Percentiles rank a stretch among this genome's conserved stretches.
These are phyloP conservation scores for Bubalus kerabau DNA, from an alignment of 2,113 vertebrate genomes.

Conservation along the genomic window DNA sequence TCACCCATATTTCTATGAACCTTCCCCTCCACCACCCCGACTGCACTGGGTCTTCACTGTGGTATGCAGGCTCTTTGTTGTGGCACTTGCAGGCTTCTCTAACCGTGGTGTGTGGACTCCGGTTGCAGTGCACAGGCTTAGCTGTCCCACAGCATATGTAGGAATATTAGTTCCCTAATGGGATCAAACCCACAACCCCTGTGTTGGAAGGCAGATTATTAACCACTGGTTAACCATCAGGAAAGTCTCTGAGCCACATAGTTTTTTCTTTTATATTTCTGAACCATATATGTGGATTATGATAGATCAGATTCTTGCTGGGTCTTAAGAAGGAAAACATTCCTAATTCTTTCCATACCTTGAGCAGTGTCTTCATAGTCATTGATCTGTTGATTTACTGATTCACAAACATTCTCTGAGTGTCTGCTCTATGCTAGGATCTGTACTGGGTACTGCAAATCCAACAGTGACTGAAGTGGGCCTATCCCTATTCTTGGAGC, in stretches of 20 bases:
- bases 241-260: background rate
- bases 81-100: background rate
- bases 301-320: background rate
- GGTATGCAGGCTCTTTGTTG: background rate
- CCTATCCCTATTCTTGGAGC: background rate
- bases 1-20: background rate
- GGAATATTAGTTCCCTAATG: background rate
- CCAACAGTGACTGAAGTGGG: background rate
- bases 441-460: background rate
- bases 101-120: background rate
- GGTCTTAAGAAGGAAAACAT: background rate
- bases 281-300: background rate
- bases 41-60: background rate
- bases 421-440: background rate
- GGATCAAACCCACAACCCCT: background rate
- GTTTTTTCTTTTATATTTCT: background rate
- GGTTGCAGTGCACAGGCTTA: background rate
- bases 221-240: background rate
- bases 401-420: background rate
- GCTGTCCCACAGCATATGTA: background rate
- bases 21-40: accelerated
- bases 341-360: background rate
- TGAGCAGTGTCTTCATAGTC: background rate
- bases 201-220: background rate
- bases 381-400: background rate